These are phyloP conservation scores for Proteles cristata DNA, from an alignment of 2,113 vertebrate genomes.

Conservation along the genomic window DNA sequence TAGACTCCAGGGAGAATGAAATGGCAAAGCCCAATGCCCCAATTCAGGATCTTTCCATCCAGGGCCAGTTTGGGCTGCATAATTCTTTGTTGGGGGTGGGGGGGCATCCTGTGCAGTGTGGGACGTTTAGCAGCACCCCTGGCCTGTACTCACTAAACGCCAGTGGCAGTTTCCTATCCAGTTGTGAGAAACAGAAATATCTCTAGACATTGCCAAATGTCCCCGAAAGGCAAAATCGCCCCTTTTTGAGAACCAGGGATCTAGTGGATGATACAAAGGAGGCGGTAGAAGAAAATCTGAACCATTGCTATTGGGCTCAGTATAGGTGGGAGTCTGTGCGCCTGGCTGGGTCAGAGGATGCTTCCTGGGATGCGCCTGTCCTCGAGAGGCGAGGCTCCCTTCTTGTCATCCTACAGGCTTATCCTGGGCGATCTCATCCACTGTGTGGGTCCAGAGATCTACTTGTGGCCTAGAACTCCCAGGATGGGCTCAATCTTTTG, in stretches of 20 bases:
- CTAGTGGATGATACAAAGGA: background rate
- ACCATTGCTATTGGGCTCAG: background rate
- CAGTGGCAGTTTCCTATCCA: background rate
- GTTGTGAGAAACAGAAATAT: background rate
- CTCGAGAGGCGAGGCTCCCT: background rate
- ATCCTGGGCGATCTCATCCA: background rate
- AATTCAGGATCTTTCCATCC: background rate
- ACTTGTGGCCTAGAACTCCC: background rate
- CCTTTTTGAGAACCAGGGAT: background rate
- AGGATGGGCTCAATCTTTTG: background rate
- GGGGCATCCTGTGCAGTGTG: background rate
- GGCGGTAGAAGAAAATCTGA: background rate
- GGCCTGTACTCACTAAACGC: background rate
- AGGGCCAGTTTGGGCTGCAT: background rate
- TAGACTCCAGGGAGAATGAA: background rate
- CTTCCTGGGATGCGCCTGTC: background rate
- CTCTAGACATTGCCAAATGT: background rate
- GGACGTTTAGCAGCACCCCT: background rate
- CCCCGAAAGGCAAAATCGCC: background rate
- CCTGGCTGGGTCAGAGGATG: background rate
- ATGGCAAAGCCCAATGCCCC: background rate
- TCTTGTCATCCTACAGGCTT: background rate
- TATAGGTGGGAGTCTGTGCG: background rate
- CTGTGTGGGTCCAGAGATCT: background rate
- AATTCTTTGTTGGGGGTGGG: background rate